A percentile compares a stretch with the other conserved stretches of the same genome.
phyloP scores from a whole-genome alignment of 2,113 vertebrate genomes.

The Phocoena phocoena region DNA sequence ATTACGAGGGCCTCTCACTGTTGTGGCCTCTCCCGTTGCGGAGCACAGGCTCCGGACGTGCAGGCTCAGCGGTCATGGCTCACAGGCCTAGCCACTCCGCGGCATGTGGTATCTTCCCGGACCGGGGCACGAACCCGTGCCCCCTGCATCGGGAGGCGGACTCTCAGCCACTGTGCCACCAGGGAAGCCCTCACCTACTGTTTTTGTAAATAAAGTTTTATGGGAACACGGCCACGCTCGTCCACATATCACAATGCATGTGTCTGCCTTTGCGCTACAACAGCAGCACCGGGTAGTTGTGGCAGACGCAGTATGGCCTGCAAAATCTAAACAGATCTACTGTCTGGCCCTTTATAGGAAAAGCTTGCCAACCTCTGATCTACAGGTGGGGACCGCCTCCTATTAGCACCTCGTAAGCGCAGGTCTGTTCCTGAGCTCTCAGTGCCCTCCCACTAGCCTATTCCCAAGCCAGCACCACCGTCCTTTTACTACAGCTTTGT shows the following conservation, averaged over 20 bases:
- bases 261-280: background rate
- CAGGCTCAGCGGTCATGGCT: too few species aligned
- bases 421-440: background rate
- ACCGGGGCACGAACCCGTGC: too few species aligned
- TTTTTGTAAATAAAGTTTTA: background rate
- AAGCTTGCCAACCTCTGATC: background rate
- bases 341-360: background rate
- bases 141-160: too few species aligned
- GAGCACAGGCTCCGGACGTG: too few species aligned
- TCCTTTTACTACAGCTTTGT: background rate
- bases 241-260: background rate
- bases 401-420: background rate
- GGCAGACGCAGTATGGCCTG: background rate
- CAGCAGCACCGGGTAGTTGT: background rate
- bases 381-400: background rate
- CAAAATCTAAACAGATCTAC: background rate
- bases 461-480: background rate
- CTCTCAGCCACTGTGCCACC: too few species aligned
- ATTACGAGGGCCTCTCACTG: too few species aligned
- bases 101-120: too few species aligned
- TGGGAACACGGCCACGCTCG: background rate
- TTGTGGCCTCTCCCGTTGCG: too few species aligned
- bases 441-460: background rate
- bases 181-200: background rate
- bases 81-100: too few species aligned